These are phyloP conservation scores for Rhynchomys soricoides DNA, from an alignment of 2,113 vertebrate species.

Conservation along the genomic window DNA sequence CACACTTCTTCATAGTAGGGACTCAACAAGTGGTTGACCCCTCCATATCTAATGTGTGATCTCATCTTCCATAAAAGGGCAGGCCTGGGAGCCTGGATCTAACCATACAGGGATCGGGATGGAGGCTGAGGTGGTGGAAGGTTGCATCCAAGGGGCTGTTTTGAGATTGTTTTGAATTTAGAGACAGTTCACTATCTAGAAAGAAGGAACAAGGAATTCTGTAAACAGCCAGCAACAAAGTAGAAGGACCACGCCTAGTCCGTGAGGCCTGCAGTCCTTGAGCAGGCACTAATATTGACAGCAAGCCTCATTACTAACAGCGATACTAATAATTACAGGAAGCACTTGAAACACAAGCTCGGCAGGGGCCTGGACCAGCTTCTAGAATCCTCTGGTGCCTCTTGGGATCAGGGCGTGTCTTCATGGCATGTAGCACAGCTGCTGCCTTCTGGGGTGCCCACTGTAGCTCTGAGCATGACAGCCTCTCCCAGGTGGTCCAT, in stretches of 20 bases:
- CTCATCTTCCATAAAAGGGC: not conserved
- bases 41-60: not conserved
- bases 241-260: not conserved
- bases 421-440: not conserved
- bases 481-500: not conserved
- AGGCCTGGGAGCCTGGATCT: not conserved
- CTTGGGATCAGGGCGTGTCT: not conserved
- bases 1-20: not conserved
- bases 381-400: not conserved
- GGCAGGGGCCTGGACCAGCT: not conserved
- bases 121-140: not conserved
- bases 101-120: not conserved
- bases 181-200: not conserved
- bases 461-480: not conserved
- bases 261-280: not conserved
- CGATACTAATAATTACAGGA: conserved; percentile 23
- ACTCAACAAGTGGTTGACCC: not conserved
- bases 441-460: not conserved
- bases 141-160: not conserved
- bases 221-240: not conserved
- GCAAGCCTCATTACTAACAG: conserved; percentile 2
- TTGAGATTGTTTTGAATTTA: not conserved
- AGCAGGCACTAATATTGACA: not conserved
- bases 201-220: not conserved
- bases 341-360: conserved; percentile 57